These are phyloP conservation scores for Daubentonia madagascariensis DNA, from an alignment of 2,113 vertebrate species.

Conservation along the genomic window DNA sequence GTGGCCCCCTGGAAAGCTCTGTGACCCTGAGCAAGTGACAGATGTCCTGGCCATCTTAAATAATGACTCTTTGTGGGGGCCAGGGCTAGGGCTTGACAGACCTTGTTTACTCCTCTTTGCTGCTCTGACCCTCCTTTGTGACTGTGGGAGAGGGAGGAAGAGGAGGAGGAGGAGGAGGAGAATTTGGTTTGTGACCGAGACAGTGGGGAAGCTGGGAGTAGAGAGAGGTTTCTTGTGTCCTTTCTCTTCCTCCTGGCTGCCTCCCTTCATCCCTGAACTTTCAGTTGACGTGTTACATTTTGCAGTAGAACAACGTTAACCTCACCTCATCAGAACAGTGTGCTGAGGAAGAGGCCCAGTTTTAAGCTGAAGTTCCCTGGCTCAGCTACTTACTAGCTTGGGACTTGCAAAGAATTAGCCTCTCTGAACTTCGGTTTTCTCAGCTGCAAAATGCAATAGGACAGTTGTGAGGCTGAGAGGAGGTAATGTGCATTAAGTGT, in stretches of 20 bases:
- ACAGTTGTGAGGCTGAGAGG: background rate
- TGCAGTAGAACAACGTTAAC: background rate
- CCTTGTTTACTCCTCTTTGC: background rate
- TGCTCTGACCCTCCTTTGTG: background rate
- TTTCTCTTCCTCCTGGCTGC: background rate
- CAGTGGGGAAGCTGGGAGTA: background rate
- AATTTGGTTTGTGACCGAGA: background rate
- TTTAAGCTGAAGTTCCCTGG: background rate
- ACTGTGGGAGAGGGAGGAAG: background rate
- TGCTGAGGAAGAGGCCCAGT: background rate
- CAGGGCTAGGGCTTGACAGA: background rate
- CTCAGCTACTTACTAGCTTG: background rate
- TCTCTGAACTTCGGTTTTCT: background rate
- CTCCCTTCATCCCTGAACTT: background rate
- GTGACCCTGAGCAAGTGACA: background rate
- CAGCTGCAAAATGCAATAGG: background rate
- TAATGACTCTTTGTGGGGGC: background rate
- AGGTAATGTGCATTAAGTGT: background rate
- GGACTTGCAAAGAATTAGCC: background rate
- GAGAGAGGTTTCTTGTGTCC: background rate
- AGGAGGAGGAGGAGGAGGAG: background rate
- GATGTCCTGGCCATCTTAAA: background rate
- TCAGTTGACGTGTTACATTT: background rate
- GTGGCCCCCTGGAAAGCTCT: background rate
- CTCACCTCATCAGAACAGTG: background rate